These are phyloP conservation scores for Cottus gobio DNA, from an alignment of 2,113 vertebrate genomes.

Conservation along the genomic window DNA sequence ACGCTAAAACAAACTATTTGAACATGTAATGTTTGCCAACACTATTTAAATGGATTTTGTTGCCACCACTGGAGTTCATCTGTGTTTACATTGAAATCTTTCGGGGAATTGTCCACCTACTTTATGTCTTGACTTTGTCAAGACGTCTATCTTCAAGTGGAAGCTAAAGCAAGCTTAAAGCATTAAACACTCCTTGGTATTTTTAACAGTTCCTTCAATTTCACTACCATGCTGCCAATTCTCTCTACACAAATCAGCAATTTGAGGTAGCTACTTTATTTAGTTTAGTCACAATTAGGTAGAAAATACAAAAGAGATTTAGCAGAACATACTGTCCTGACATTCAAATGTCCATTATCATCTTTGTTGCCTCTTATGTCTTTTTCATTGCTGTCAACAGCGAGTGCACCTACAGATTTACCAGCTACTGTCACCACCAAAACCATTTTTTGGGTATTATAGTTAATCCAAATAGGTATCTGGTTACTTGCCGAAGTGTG, in stretches of 20 bases:
- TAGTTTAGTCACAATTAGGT: not conserved
- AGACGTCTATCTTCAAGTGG: not conserved
- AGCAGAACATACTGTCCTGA: not conserved
- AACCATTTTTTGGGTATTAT: not conserved
- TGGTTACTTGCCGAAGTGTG: not conserved
- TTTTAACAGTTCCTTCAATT: not conserved
- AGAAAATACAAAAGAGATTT: not conserved
- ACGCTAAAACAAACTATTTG: not conserved
- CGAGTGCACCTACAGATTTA: not conserved
- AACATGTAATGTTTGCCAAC: not conserved
- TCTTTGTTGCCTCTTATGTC: not conserved
- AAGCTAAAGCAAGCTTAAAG: not conserved
- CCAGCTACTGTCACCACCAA: not conserved
- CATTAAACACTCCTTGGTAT: not conserved
- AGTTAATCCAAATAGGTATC: not conserved
- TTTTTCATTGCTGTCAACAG: not conserved
- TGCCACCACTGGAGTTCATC: too few species aligned
- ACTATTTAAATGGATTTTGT: not conserved
- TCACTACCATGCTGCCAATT: too few species aligned
- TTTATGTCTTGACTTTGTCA: not conserved
- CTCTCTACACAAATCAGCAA: not conserved
- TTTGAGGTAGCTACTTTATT: not conserved
- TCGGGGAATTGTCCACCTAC: not conserved
- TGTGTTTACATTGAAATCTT: too few species aligned
- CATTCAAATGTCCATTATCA: not conserved